These are phyloP conservation scores for Latheticus oryzae DNA, from an alignment of 2,888 invertebrate species.

Conservation along the genomic window DNA sequence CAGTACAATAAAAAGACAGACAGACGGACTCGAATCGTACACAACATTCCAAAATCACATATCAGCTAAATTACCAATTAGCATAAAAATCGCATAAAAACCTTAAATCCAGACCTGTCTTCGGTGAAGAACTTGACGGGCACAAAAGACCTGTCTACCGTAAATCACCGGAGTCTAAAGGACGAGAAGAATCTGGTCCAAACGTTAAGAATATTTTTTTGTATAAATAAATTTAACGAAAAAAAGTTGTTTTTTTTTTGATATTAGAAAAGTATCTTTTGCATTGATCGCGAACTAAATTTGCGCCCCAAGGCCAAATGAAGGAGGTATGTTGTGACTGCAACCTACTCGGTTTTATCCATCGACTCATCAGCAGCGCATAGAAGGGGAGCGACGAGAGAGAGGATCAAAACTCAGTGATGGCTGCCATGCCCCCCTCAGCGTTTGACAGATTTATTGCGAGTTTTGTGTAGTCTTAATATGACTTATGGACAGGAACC, in stretches of 20 bases:
- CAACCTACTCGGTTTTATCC: conserved; percentile 35
- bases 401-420: conserved; percentile 50
- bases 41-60: conserved; percentile 58
- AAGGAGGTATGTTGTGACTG: conserved; percentile 38
- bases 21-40: conserved; percentile 44
- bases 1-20: conserved; percentile 46
- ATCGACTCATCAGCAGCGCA: conserved; percentile 33
- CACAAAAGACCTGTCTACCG: conserved; percentile 64
- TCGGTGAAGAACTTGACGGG: conserved; percentile 62
- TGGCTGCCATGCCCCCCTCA: conserved; percentile 62
- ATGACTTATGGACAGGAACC: conserved; percentile 67
- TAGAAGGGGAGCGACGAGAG: conserved; percentile 45
- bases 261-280: too few species aligned
- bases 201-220: conserved; percentile 12
- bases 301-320: conserved; percentile 10
- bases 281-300: conserved; percentile 14
- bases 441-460: conserved; percentile 67
- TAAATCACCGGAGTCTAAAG: conserved; percentile 60
- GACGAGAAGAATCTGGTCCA: conserved; percentile 25
- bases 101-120: conserved; percentile 60
- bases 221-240: too few species aligned
- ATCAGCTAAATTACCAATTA: conserved; percentile 62
- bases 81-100: conserved; percentile 67
- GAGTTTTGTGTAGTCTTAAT: conserved; percentile 67
- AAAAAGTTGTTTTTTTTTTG: too few species aligned